Evolutionary conservation across 2,888 invertebrate species (phyloP), one percentile per base, ranked within the genome.

Genomic region (Dryadula phaetusa): DNA sequence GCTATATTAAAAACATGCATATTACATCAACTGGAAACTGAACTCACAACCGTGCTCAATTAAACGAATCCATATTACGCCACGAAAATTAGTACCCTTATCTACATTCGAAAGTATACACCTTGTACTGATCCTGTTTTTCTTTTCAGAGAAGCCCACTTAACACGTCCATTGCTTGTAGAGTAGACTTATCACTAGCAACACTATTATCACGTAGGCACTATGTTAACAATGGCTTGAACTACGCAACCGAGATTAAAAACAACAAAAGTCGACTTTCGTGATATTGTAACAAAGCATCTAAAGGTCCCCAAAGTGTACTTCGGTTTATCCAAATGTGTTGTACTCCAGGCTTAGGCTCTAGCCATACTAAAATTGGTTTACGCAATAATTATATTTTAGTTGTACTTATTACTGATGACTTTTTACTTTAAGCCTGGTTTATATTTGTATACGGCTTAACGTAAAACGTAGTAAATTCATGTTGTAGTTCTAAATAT

Each of bases 261-360:
- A 66, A 63, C 56, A 67, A 67, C 64, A 46, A 58, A 67, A 64
- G 58, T 63, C 66, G 66, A 67, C 68, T 64, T 65, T 69, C 58
- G 64, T 66, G 62, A 60, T 68, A 62, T 68, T 63, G 62, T 62
- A 64, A 66, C 69, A 64, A 64, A 71, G 63, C 68, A 64, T 58
- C 62, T 42, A 64, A 66, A 61, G 44, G 66, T 69, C 65, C 67
- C 70, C 47, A 66, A 72, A 67, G 72, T 66, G 67, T 66, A 70
- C 72, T 70, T 70, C 25, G 49, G 72, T 72, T 71, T 62, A 67
- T 67, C 58, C 60, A 69, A 69, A 69, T 69, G 66, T 60, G 61
- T 69, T 54, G 58, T 56, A 58, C 25, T 49, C 12, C 28, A 18
- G 12, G 42, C 20, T 65, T 49, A 65, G 64, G 64, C 37, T 47